A percentile compares a stretch with the other conserved stretches of the same genome.
Evolutionary conservation across 2,113 vertebrate genomes (phyloP).

Genomic region (Eclectus roratus): DNA sequence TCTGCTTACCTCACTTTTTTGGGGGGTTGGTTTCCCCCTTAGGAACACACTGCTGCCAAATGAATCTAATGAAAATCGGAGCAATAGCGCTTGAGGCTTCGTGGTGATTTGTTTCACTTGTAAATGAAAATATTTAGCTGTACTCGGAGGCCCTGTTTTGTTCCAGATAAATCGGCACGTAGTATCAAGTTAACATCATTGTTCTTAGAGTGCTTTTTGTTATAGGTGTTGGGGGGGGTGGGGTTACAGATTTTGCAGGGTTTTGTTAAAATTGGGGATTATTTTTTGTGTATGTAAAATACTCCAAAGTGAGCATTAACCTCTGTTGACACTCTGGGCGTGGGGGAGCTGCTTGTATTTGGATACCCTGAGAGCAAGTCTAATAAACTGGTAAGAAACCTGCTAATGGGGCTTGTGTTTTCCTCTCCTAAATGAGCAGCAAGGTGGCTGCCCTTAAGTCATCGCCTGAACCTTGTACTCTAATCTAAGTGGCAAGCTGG

Average conservation of each 20-base stretch:
- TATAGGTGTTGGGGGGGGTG: not conserved
- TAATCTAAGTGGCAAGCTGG: not conserved
- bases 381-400: not conserved
- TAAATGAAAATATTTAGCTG: not conserved
- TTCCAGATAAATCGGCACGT: not conserved
- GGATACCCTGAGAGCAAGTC: not conserved
- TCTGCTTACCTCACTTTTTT: conserved; percentile 14
- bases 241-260: not conserved
- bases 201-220: not conserved
- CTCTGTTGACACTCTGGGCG: accelerated
- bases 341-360: not conserved
- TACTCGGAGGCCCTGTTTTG: not conserved
- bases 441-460: not conserved
- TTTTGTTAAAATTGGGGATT: not conserved
- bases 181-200: not conserved
- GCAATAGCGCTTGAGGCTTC: not conserved
- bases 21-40: not conserved
- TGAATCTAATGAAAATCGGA: not conserved
- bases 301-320: not conserved
- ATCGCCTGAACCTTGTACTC: accelerated
- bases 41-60: not conserved
- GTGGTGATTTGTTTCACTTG: not conserved
- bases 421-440: not conserved
- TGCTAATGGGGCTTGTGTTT: not conserved
- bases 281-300: not conserved